Evolutionary conservation across 2,797 vertebrate species (phyloP), one percentile per base, ranked within the genome.

Genomic region (Artibeus lituratus): DNA sequence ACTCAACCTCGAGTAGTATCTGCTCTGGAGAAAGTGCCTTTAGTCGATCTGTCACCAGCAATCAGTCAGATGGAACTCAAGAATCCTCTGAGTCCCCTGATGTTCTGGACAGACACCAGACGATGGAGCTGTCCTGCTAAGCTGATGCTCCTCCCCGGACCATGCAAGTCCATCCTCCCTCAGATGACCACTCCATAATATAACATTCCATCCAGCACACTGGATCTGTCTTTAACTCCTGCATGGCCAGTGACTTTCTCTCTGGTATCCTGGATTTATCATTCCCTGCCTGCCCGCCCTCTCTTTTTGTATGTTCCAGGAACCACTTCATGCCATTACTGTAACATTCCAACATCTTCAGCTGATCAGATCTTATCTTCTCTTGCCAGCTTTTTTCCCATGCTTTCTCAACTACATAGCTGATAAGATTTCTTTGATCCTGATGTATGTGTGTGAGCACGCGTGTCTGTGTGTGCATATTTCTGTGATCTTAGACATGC

Each of bases 41-140:
- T 92, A 99, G 98, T 98, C 99, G 99, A 57, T 98, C 98, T 49
- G 97, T 99, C n/a, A 98, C 98, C 98, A 98, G 93, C 98, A 97
- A 97, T 95, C 98, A 98, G 15, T 98, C 98, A 55, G 99, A 99
- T 90, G 99, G 98, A 77, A 99, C 98, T 62, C 97, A 97, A 94
- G 98, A 98, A 49, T 96, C 97, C 73, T 97, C 98, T 84, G 98
- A 98, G 4, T 98, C 98, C 90, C 97, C 98, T 44, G 98, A 98
- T 32, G 97, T 97, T 91, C 99, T 99, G 97, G 98, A 98, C 84
- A 97, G 98, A 97, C 98, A 98, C 93, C 99, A 98, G 91, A 99
- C 99, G 97, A 98, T 99, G 98, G 99, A 99, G 97, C 98, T 99
- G 96, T 99, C 99, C 39, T 99, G 99, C 97, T 99, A 99, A 99